Base-by-base conservation (phyloP, 2,888 invertebrate genomes). In the Lasioglossum calceatum region DNA sequence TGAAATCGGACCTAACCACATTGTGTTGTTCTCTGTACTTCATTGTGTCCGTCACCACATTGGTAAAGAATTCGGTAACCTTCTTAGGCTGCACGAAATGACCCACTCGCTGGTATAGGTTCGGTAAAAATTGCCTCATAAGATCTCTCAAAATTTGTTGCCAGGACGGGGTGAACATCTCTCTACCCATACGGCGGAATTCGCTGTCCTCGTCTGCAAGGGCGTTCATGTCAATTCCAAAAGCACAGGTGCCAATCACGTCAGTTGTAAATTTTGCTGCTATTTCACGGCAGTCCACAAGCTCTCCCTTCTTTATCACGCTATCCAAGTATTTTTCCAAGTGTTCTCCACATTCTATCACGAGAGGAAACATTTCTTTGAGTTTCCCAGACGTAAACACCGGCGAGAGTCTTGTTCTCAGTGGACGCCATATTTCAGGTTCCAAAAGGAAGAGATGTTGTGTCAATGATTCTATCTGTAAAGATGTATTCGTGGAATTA, bases 181-280 rank as follows among this genome's bases (percentile, higher is more conserved):
- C 16, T 47, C n/a, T 47, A 27, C 72, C 72, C 44, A 72, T 72
- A 16, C 44, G 44, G 3, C 72, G 72, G 19, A 72, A 72, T 47
- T 72, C 44, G 32, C 72, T 72, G 0, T 47, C 32, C n/a, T 44
- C 27, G 27, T 72, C 44, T 3, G 7, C 8, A 7, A 72, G 16
- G 44, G n/a, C 72, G 27, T 72, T 72, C 72, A 47, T 72, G 23
- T 47, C 44, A 7, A 72, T 72, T 32, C 72, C 72, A 72, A 72
- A 72, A 19, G 72, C 72, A 4, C 72, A 72, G 72, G 27, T 72
- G 19, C 72, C 72, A 27, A 72, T 72, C 3, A 72, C 72, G 10
- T 72, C 72, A 19, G 72, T 72, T 16, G 72, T 72, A 27, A 16
- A 72, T 47, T 47, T 72, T 19, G 72, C 72, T 27, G 72, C 44